phyloP scores from a whole-genome alignment of 2,113 vertebrate genomes.

The Muntiacus muntjak region DNA sequence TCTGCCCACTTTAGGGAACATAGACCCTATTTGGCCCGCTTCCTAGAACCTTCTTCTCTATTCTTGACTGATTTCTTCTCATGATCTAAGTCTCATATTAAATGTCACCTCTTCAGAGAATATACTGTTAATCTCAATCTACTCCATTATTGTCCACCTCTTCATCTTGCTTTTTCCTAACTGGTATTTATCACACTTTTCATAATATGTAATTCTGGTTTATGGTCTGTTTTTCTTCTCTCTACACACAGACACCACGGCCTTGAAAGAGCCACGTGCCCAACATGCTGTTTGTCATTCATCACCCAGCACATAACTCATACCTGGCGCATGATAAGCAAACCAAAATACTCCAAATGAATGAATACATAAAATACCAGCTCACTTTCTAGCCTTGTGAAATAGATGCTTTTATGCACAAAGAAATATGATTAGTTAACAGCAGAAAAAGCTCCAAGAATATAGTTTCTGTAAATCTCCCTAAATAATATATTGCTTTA shows the following conservation, averaged over 20 bases:
- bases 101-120: not conserved
- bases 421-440: not conserved
- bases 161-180: not conserved
- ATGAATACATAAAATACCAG: not conserved
- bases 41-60: not conserved
- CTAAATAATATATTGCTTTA: not conserved
- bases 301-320: not conserved
- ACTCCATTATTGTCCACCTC: not conserved
- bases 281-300: accelerated
- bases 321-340: accelerated
- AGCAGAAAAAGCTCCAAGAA: not conserved
- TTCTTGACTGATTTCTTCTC: not conserved
- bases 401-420: not conserved
- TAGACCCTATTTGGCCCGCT: not conserved
- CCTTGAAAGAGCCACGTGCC: not conserved
- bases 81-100: not conserved
- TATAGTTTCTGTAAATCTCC: not conserved
- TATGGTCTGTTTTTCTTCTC: not conserved
- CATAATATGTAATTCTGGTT: not conserved
- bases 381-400: not conserved
- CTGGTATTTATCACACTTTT: not conserved
- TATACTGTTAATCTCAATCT: not conserved
- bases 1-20: not conserved
- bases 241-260: not conserved
- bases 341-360: not conserved